Conservation (phyloP, 2,888 invertebrate species). For the Hemicrepidius hirtus region DNA sequence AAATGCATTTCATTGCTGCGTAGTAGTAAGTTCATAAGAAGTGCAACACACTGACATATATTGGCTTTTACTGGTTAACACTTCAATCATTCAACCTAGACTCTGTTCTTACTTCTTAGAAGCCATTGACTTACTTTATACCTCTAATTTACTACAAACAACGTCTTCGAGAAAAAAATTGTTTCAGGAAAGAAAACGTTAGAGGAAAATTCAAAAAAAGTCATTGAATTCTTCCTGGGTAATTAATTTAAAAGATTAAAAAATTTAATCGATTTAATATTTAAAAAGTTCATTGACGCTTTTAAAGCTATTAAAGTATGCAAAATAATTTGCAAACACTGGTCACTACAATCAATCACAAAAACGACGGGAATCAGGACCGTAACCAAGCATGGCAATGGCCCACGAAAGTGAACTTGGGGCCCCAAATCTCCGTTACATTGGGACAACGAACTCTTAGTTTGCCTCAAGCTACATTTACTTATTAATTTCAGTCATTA, state of each 20-base stretch:
- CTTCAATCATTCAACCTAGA: constrained; percentile 54
- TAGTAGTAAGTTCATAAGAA: constrained; percentile 60
- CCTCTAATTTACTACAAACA: constrained; percentile 58
- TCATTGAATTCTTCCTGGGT: too few relatives aligned
- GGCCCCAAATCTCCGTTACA: constrained; percentile 53
- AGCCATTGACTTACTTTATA: constrained; percentile 66
- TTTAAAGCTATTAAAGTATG: constrained; percentile 26
- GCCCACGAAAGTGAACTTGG: constrained; percentile 61
- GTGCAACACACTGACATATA: constrained; percentile 69
- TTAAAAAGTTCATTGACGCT: constrained; percentile 40
- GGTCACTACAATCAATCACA: constrained; percentile 41
- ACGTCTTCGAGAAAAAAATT: neutral
- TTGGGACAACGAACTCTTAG: constrained; percentile 56
- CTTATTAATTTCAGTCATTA: constrained; percentile 41
- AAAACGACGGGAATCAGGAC: constrained; percentile 36
- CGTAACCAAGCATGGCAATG: constrained; percentile 52
- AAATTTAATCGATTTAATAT: too few relatives aligned
- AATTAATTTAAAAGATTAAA: too few relatives aligned
- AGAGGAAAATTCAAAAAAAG: too few relatives aligned
- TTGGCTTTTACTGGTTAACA: constrained; percentile 61
- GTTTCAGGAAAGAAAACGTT: too few relatives aligned
- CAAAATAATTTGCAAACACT: constrained; percentile 31
- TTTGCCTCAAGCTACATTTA: constrained; percentile 35
- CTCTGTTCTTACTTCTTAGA: constrained; percentile 62
- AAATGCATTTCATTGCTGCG: constrained; percentile 62